Base-by-base conservation (phyloP, 2,113 vertebrate genomes). In the Perca flavescens region DNA sequence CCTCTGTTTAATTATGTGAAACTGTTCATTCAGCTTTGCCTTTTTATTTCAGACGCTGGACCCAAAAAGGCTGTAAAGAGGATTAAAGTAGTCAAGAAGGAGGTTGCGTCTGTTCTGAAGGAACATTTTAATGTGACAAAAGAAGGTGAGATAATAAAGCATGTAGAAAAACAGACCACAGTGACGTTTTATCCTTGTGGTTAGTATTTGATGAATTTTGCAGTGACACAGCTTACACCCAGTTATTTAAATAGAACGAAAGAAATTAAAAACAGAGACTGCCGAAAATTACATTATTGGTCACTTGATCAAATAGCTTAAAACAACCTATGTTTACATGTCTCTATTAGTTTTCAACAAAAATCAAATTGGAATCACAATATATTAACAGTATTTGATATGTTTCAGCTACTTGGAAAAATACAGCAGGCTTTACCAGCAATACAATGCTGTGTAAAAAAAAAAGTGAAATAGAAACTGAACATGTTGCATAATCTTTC, bases 101-200 rank as follows among this genome's bases (percentile, higher is more conserved):
- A 65, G 16, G 65, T 84, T 12, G 52, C 62, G 0, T 80, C 87
- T 46, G 47, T 90, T 13, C 74, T 90, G 31, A 93, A 83, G 77
- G 88, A 89, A 62, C 91, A 90, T 50, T 76, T 90, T 25, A 93
- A 93, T 62, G 53, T 87, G 19, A 92, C 92, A 50, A 84, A 88
- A 91, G 31, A 80, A 79, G 91, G 92, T 91, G 63, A 88, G 85
- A 53, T 40, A 57, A 65, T 5, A 36, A 31, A 66, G 49, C 3
- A 28, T 31, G 21, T 67, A 19, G 56, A 54, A 56, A 8, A 14
- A 34, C 71, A 10, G 15, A 11, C 34, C 9, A 19, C 14, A 22
- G 3, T 36, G 47, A 68, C 6, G 36, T 50, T 70, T 83, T 63
- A 57, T 25, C 17, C 5, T 5, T 28, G 22, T 57, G 21, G 36